Percentiles rank a stretch among this genome's conserved stretches.
These are phyloP conservation scores for Argopecten irradians DNA, from an alignment of 1,140 invertebrate genomes.

Conservation along the genomic window DNA sequence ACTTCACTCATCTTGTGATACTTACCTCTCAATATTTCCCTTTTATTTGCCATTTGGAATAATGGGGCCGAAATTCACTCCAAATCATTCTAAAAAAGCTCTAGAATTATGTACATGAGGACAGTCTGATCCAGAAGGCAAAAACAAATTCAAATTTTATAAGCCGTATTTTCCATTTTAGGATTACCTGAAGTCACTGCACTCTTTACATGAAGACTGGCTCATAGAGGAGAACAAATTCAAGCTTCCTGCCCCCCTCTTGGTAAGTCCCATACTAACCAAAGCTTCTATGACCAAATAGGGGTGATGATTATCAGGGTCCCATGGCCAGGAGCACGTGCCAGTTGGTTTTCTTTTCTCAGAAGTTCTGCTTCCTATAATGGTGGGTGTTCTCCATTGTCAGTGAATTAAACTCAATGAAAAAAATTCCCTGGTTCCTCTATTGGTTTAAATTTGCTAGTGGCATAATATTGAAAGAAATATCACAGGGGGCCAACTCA, in stretches of 20 bases:
- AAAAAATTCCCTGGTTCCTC: not conserved
- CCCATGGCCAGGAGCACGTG: not conserved
- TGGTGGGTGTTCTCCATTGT: too few species aligned
- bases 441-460: too few species aligned
- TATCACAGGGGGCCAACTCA: too few species aligned
- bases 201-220: slow-evolving; percentile 92
- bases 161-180: not conserved
- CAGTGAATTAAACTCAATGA: not conserved
- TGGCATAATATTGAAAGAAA: too few species aligned
- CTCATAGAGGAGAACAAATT: slow-evolving; percentile 76
- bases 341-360: not conserved
- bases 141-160: not conserved
- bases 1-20: too few species aligned
- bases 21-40: too few species aligned
- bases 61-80: too few species aligned
- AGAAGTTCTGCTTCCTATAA: not conserved
- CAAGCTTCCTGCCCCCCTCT: slow-evolving; percentile 62
- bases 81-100: too few species aligned
- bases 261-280: slow-evolving; percentile 54
- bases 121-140: not conserved
- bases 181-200: slow-evolving; percentile 85
- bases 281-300: not conserved
- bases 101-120: too few species aligned
- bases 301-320: not conserved
- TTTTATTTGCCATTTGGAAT: too few species aligned